These are phyloP conservation scores for Bilobella aurantiaca DNA, from an alignment of 1,140 invertebrate species.

Conservation along the genomic window DNA sequence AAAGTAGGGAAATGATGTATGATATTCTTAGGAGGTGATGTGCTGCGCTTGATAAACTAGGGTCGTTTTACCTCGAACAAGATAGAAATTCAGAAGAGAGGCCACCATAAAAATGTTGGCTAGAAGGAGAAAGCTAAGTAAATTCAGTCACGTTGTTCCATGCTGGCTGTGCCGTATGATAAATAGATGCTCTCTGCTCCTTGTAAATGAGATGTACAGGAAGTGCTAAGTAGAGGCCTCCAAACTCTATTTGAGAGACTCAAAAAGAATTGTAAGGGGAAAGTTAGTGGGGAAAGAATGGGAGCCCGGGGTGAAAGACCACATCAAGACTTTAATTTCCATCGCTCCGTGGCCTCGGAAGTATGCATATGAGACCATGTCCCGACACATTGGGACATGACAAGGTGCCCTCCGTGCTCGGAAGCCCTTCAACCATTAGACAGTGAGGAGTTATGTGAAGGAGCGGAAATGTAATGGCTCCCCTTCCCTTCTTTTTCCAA, in stretches of 20 bases:
- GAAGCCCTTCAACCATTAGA: not conserved
- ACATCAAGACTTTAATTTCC: no score
- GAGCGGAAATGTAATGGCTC: slow-evolving; percentile 1
- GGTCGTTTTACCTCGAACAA: no score
- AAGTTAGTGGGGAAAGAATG: no score
- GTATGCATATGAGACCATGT: not conserved
- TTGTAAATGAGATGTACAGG: not conserved
- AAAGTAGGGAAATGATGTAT: no score
- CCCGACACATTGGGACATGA: not conserved
- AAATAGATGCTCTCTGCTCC: not conserved
- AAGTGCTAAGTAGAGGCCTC: not conserved
- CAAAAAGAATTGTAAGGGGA: not conserved
- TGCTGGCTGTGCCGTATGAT: not conserved
- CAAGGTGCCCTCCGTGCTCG: slow-evolving; percentile 1
- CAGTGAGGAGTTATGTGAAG: not conserved
- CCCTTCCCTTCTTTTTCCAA: not conserved
- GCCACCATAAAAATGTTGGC: no score
- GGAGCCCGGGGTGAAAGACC: no score
- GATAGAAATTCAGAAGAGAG: no score
- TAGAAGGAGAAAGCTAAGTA: not conserved
- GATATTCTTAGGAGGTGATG: no score
- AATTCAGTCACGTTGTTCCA: not conserved
- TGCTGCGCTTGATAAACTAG: no score
- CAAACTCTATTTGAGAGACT: not conserved
- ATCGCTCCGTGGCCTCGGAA: not conserved